phyloP scores from a whole-genome alignment of 2,797 vertebrate genomes.

The Merluccius polli region DNA sequence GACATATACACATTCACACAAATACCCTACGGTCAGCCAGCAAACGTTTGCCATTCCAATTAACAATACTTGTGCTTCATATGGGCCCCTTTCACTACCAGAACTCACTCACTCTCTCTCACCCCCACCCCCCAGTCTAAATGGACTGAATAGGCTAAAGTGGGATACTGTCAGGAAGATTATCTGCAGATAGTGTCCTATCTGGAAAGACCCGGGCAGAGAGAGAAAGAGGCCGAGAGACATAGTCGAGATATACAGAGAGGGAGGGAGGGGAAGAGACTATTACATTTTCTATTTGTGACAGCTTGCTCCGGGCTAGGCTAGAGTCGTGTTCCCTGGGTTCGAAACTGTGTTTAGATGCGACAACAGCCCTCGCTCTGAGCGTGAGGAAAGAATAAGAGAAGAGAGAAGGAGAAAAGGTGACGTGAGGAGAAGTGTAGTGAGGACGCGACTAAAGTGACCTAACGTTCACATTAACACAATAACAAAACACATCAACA shows the following conservation, averaged over 20 bases:
- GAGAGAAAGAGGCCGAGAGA: not conserved
- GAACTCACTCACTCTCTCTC: not conserved
- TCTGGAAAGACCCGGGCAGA: slow-evolving; percentile 69
- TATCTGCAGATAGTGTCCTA: slow-evolving; percentile 72
- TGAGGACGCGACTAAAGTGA: slow-evolving; percentile 14
- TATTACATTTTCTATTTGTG: slow-evolving; percentile 72
- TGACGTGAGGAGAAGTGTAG: slow-evolving; percentile 9
- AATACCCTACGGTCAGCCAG: slow-evolving; percentile 40
- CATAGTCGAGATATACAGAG: slow-evolving; percentile 14
- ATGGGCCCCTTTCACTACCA: not conserved
- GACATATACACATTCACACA: slow-evolving; percentile 30
- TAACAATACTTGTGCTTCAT: slow-evolving; percentile 38
- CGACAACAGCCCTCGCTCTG: slow-evolving; percentile 43
- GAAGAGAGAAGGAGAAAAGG: not conserved
- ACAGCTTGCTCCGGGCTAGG: slow-evolving; percentile 68
- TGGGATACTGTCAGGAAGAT: slow-evolving; percentile 73
- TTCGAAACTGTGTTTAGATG: slow-evolving; percentile 43
- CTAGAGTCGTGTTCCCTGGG: slow-evolving; percentile 45
- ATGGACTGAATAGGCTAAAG: slow-evolving; percentile 76
- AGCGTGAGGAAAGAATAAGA: slow-evolving; percentile 22
- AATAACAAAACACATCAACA: slow-evolving; percentile 60
- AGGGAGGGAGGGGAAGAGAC: slow-evolving; percentile 60
- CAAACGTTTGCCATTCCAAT: slow-evolving; percentile 40
- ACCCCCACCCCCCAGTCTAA: slow-evolving; percentile 68
- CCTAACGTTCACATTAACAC: slow-evolving; percentile 50